phyloP scores from a whole-genome alignment of 2,888 invertebrate species.

The Portevinia maculata region DNA sequence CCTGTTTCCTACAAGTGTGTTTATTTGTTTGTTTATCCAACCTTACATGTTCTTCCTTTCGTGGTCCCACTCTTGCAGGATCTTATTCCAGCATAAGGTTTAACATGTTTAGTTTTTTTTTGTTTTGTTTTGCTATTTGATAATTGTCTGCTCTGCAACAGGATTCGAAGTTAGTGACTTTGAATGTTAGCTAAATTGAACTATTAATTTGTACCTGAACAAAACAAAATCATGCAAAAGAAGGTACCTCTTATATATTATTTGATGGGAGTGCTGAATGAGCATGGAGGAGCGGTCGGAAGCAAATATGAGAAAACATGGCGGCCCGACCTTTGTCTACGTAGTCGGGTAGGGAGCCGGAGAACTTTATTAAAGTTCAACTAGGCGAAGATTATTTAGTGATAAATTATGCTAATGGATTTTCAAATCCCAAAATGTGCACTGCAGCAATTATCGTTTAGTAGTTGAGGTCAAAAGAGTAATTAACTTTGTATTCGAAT shows the following conservation, averaged over 20 bases:
- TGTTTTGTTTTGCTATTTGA: background rate
- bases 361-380: constrained; percentile 65
- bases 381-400: constrained; percentile 69
- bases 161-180: constrained; percentile 53
- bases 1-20: constrained; percentile 41
- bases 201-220: constrained; percentile 37
- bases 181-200: constrained; percentile 52
- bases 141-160: constrained; percentile 9
- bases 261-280: constrained; percentile 17
- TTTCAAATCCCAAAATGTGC: constrained; percentile 53
- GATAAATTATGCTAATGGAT: constrained; percentile 72
- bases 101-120: background rate
- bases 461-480: constrained; percentile 50
- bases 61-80: constrained; percentile 40
- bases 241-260: constrained; percentile 55
- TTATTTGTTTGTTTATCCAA: constrained; percentile 37
- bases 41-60: background rate
- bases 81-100: constrained; percentile 7
- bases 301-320: background rate
- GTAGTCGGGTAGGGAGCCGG: background rate
- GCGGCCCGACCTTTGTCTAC: background rate
- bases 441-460: constrained; percentile 53
- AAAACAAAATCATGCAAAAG: constrained; percentile 7
- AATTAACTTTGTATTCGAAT: constrained; percentile 43
- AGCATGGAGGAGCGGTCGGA: constrained; percentile 7